Evolutionary conservation across 2,113 vertebrate genomes (phyloP), one percentile per base, ranked within the genome.

Genomic region (Rhinolophus sinicus): DNA sequence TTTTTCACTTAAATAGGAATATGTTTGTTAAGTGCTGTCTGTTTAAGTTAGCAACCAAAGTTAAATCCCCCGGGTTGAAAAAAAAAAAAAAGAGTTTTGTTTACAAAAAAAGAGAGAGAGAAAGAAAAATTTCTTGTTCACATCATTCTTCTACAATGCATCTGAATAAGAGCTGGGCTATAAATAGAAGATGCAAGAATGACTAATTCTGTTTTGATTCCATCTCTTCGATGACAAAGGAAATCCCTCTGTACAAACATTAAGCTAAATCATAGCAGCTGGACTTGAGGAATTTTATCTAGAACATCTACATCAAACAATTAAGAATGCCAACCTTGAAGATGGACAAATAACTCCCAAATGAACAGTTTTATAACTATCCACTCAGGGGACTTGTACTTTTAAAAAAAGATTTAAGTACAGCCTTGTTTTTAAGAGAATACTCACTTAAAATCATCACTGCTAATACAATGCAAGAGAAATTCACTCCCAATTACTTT

Each of bases 261-360:
- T 88, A 95, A 92, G 86, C 90, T 98, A 98, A 99, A 98, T 96
- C 95, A 90, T 94, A 98, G 98, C 98, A 98, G 98, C 98, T 98
- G 98, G 98, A 98, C 95, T 44, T 18, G 96, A 97, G 94, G 98
- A 98, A 98, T 98, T 98, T 98, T 98, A 98, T 98, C 98, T 98
- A 54, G 97, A 98, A 97, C 97, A 98, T 98, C 98, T 98, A 98
- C 98, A 98, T 98, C 98, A 98, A 98, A 98, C 94, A 98, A 96
- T 83, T 92, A 96, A 97, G 98, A 97, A 93, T 93, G 96, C 92
- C 95, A 97, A 96, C 96, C 72, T 2, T 96, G 95, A 98, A 98
- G 97, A 98, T 97, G 88, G 96, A 98, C 98, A 98, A 98, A 98
- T 97, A 97, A 97, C 90, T 98, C 98, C 98, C 98, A 85, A 92